Conservation (phyloP, 2,113 vertebrate genomes). For the Trematomus loennbergii region DNA sequence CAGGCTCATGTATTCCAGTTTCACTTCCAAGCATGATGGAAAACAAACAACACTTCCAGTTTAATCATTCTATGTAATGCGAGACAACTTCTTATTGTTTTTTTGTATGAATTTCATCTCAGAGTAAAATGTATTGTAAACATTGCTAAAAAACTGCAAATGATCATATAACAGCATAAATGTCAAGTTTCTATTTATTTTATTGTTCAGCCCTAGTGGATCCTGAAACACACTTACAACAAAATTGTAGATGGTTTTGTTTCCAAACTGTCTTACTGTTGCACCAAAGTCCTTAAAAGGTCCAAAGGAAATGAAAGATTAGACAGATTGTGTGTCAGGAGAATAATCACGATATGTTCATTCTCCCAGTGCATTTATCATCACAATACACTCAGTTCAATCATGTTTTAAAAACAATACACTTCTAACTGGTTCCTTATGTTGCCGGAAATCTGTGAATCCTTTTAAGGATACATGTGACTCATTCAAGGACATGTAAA, state of each 20-base stretch:
- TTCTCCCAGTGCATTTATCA: background rate
- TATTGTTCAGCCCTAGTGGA: background rate
- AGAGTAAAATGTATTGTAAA: background rate
- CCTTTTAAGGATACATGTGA: background rate
- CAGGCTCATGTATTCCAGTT: background rate
- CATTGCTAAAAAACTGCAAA: no score
- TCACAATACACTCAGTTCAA: background rate
- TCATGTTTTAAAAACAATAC: background rate
- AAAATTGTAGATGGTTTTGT: background rate
- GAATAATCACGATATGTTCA: background rate
- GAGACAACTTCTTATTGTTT: background rate
- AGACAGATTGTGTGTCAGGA: background rate
- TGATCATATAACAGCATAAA: background rate
- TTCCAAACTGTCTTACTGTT: background rate
- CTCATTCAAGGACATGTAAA: background rate
- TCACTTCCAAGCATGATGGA: background rate
- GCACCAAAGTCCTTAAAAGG: background rate
- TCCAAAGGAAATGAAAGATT: background rate
- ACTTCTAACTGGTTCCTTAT: conserved; percentile 20
- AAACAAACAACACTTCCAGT: background rate
- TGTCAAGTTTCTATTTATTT: background rate
- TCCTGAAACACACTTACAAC: background rate
- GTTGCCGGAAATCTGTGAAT: background rate
- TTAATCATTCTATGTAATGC: background rate
- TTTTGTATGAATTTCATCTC: background rate